These are phyloP conservation scores for Aplysia californica DNA, from an alignment of 1,140 invertebrate species.

Conservation along the genomic window DNA sequence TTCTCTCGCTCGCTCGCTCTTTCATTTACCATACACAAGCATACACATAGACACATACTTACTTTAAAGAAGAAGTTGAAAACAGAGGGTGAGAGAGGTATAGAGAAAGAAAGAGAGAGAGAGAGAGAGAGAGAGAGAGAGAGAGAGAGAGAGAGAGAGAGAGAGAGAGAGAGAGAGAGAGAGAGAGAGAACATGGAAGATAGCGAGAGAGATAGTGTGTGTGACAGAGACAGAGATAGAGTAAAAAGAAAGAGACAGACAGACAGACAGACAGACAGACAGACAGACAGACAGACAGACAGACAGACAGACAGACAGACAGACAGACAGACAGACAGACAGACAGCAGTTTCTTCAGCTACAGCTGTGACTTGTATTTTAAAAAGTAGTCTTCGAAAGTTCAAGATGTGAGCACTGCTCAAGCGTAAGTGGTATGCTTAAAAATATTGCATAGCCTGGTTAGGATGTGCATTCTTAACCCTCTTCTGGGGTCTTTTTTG, in stretches of 20 bases:
- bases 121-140: not conserved
- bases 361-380: too few species aligned
- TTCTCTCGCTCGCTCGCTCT: not conserved
- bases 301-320: conserved; percentile 14
- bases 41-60: not conserved
- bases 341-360: too few species aligned
- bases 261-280: conserved; percentile 12
- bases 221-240: not conserved
- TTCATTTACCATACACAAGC: not conserved
- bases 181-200: not conserved
- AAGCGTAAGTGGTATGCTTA: too few species aligned
- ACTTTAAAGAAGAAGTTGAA: not conserved
- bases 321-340: conserved; percentile 14
- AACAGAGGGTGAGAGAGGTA: not conserved
- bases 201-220: not conserved
- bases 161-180: conserved; percentile 1
- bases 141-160: not conserved
- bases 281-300: conserved; percentile 14
- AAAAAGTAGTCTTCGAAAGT: too few species aligned
- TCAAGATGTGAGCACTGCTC: too few species aligned
- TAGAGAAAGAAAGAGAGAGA: not conserved
- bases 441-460: too few species aligned
- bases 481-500: too few species aligned
- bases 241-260: too few species aligned
- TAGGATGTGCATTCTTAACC: too few species aligned